Conservation (phyloP, 1,140 invertebrate species). For the Microplitis mediator region DNA sequence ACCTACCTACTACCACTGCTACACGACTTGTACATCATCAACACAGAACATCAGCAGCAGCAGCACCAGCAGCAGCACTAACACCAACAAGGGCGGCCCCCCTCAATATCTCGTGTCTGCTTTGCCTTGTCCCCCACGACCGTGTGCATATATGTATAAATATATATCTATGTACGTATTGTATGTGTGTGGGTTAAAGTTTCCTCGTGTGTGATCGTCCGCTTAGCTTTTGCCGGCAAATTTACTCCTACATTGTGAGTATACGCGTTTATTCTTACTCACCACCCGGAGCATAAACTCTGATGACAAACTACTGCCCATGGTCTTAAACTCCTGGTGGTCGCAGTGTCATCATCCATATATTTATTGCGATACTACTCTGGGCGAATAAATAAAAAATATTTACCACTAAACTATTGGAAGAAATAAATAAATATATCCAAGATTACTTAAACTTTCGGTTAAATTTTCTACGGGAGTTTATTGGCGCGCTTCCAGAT, state of each 20-base stretch:
- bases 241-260: slow-evolving; percentile 11
- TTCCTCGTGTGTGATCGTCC: slow-evolving; percentile 17
- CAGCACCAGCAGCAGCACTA: slow-evolving; percentile 5
- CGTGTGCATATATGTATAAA: neutral
- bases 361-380: no score
- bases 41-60: neutral
- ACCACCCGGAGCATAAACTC: neutral
- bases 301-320: neutral
- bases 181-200: neutral
- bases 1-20: neutral
- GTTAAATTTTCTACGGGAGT: neutral
- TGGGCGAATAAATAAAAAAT: no score
- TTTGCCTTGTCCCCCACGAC: neutral
- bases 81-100: slow-evolving; percentile 8
- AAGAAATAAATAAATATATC: no score
- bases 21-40: neutral
- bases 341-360: neutral
- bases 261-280: slow-evolving; percentile 17
- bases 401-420: no score
- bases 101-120: slow-evolving; percentile 1
- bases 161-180: neutral
- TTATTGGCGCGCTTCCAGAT: neutral
- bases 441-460: neutral
- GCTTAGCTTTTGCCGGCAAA: slow-evolving; percentile 26
- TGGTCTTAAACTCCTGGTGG: neutral